These are phyloP conservation scores for Napeogenes inachia DNA, from an alignment of 2,888 invertebrate species.

Conservation along the genomic window DNA sequence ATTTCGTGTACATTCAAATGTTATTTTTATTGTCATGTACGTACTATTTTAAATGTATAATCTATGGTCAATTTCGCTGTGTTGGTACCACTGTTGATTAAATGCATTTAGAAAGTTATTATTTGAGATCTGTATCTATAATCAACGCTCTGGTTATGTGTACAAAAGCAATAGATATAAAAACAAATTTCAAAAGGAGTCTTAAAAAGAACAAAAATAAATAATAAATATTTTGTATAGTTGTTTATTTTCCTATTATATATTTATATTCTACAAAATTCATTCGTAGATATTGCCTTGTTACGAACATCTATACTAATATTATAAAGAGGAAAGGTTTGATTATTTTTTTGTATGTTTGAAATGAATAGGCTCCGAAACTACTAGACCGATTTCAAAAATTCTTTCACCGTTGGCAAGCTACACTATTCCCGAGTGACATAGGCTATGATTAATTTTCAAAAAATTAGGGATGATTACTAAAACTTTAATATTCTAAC, in stretches of 20 bases:
- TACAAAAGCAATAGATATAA: constrained; percentile 21
- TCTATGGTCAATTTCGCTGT: constrained; percentile 2
- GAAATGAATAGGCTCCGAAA: no score
- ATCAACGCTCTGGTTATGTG: constrained; percentile 13
- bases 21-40: constrained; percentile 13
- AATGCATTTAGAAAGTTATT: background rate
- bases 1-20: constrained; percentile 3
- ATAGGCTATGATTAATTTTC: no score
- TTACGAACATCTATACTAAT: no score
- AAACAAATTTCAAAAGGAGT: constrained; percentile 20
- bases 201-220: constrained; percentile 25
- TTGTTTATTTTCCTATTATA: background rate
- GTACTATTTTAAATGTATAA: constrained; percentile 8
- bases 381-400: no score
- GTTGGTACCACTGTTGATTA: constrained; percentile 6
- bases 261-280: no score
- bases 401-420: no score
- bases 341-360: no score
- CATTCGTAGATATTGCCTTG: no score
- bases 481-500: no score
- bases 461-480: no score
- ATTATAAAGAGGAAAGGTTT: no score
- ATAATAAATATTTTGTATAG: constrained; percentile 9
- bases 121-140: constrained; percentile 17
- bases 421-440: no score